phyloP scores from a whole-genome alignment of 2,888 invertebrate species.

The Thysanoteuthis rhombus region DNA sequence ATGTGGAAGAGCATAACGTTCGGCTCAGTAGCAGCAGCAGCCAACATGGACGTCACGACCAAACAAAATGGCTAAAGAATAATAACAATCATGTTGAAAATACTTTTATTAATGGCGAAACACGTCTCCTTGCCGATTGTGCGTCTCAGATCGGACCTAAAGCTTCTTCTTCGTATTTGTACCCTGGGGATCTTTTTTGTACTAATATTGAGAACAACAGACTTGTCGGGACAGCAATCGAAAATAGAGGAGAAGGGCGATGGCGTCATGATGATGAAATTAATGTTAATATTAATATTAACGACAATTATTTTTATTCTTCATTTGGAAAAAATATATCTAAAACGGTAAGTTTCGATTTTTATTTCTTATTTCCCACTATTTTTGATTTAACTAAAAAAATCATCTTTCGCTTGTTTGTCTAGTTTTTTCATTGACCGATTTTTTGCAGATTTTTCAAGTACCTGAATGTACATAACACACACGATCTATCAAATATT shows the following conservation, averaged over 20 bases:
- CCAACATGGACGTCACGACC: neutral
- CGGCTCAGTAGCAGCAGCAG: neutral
- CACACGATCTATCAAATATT: no score
- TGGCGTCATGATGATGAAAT: neutral
- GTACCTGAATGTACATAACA: no score
- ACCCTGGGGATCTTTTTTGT: neutral
- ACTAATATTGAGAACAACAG: neutral
- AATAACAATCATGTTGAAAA: neutral
- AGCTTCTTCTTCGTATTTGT: neutral
- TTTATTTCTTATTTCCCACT: neutral
- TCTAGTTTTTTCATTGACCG: no score
- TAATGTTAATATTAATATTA: neutral
- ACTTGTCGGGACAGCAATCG: neutral
- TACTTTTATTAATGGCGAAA: neutral
- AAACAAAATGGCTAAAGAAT: neutral
- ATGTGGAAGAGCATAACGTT: no score
- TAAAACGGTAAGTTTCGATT: neutral
- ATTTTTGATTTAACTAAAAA: neutral
- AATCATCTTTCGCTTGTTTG: no score
- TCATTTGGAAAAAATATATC: neutral
- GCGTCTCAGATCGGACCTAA: neutral
- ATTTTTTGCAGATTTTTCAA: no score
- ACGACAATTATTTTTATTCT: neutral
- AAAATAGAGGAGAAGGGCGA: neutral
- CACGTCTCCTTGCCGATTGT: neutral